Conservation (phyloP, 2,113 vertebrate genomes). For the Coptodon bakossiorum region DNA sequence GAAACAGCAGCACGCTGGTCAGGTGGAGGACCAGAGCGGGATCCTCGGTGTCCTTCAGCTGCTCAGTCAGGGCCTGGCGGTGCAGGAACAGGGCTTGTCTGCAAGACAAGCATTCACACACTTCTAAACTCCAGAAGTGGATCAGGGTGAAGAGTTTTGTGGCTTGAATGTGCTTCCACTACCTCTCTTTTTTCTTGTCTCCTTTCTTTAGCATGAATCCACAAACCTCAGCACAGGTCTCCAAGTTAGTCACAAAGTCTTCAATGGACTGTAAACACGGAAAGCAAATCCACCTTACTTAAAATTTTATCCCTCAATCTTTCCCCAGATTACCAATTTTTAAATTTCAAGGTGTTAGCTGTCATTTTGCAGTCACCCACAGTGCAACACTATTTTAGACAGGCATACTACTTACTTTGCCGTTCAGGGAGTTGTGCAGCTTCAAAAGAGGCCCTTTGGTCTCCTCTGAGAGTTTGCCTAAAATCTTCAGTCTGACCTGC, state of each 20-base stretch:
- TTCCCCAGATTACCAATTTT: background rate
- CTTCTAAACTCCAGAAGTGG: background rate
- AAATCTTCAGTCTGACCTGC: slow-evolving; percentile 86
- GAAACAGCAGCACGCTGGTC: slow-evolving; percentile 87
- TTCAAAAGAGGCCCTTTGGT: slow-evolving; percentile 82
- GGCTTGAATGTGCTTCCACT: background rate
- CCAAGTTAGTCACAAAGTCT: slow-evolving; percentile 84
- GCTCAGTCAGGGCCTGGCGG: slow-evolving; percentile 85
- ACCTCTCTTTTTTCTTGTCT: slow-evolving; percentile 97
- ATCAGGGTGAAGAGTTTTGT: background rate
- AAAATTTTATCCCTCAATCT: background rate
- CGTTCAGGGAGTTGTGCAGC: slow-evolving; percentile 84
- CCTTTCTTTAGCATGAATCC: slow-evolving; percentile 89
- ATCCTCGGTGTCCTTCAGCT: slow-evolving; percentile 88
- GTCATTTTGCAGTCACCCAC: background rate
- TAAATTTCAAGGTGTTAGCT: background rate
- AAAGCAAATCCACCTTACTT: background rate
- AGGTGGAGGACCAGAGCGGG: slow-evolving; percentile 90
- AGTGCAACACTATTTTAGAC: background rate
- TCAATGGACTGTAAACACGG: slow-evolving; percentile 76
- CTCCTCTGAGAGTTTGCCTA: slow-evolving; percentile 86
- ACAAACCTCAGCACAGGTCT: slow-evolving; percentile 82
- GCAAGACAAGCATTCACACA: background rate
- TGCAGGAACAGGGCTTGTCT: slow-evolving; percentile 91
- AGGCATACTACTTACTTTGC: slow-evolving; percentile 76